Evolutionary conservation across 2,888 invertebrate genomes (phyloP).

Genomic region (Thera britannica): DNA sequence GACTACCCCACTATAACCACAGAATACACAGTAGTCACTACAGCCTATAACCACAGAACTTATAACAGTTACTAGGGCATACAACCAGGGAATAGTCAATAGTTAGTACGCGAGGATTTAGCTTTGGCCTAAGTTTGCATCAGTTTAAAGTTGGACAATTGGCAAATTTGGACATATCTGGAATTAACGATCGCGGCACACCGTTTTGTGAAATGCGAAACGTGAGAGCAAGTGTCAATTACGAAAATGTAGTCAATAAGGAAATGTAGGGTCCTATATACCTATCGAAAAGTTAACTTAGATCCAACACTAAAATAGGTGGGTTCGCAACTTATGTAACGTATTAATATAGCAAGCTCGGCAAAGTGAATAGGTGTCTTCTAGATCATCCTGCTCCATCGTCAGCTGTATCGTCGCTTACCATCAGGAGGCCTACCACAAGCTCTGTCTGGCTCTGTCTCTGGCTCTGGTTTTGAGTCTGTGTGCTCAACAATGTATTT

Average conservation of each 20-base stretch:
- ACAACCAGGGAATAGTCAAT: conserved; percentile 43
- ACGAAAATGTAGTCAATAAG: conserved; percentile 9
- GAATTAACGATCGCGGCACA: conserved; percentile 40
- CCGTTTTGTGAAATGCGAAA: conserved; percentile 37
- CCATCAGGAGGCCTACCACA: no score
- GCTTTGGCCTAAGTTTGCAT: conserved; percentile 42
- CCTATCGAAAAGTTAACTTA: neutral
- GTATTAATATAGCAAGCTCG: no score
- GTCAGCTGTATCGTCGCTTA: no score
- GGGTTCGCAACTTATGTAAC: no score
- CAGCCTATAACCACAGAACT: conserved; percentile 45
- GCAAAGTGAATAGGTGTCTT: no score
- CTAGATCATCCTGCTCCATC: no score
- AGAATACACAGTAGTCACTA: conserved; percentile 38
- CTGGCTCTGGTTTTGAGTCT: no score
- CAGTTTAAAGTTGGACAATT: conserved; percentile 41
- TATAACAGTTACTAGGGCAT: conserved; percentile 21
- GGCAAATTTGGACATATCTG: conserved; percentile 41
- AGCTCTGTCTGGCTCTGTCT: no score
- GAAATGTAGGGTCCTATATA: neutral
- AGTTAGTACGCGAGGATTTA: conserved; percentile 20
- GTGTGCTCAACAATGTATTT: no score
- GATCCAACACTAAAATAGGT: no score
- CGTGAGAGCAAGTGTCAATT: conserved; percentile 26
- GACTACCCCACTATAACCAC: conserved; percentile 59